Conservation (phyloP, 1,140 invertebrate genomes). For the Hermetia illucens region DNA sequence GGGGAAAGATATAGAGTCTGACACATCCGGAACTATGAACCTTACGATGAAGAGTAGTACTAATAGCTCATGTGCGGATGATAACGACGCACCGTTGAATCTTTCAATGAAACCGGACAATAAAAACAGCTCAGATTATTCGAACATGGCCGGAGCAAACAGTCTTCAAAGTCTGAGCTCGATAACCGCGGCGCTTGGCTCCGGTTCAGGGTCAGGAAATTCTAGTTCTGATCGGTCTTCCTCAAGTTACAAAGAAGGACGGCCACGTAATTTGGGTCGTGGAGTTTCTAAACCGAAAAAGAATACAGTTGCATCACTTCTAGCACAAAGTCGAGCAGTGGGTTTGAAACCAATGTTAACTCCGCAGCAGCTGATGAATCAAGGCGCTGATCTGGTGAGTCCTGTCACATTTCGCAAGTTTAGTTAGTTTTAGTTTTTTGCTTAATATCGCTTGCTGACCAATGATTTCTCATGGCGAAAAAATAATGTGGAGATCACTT, state of each 20-base stretch:
- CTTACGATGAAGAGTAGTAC: slow-evolving; percentile 18
- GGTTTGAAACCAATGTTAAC: slow-evolving; percentile 43
- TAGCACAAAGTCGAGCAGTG: slow-evolving; percentile 68
- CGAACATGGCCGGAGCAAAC: slow-evolving; percentile 2
- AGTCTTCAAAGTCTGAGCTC: slow-evolving; percentile 14
- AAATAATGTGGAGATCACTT: too few species aligned
- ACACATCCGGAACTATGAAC: slow-evolving; percentile 18
- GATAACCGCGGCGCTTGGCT: slow-evolving; percentile 11
- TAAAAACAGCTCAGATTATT: slow-evolving; percentile 12
- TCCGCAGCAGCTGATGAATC: slow-evolving; percentile 34
- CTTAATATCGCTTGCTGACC: too few species aligned
- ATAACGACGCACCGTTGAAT: slow-evolving; percentile 63
- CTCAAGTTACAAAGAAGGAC: slow-evolving; percentile 45
- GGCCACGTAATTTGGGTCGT: slow-evolving; percentile 64
- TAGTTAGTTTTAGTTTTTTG: too few species aligned
- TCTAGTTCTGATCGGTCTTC: slow-evolving; percentile 8
- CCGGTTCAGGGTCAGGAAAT: slow-evolving; percentile 1
- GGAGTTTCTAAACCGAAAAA: slow-evolving; percentile 81
- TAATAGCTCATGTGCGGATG: slow-evolving; percentile 18
- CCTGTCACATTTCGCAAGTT: too few species aligned
- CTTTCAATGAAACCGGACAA: slow-evolving; percentile 58
- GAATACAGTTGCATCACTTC: slow-evolving; percentile 74
- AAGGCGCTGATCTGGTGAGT: slow-evolving; percentile 31
- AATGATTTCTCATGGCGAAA: too few species aligned
- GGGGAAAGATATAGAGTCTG: slow-evolving; percentile 15